Conservation (phyloP, 2,113 vertebrate species). For the cattle (Bos taurus) region DNA sequence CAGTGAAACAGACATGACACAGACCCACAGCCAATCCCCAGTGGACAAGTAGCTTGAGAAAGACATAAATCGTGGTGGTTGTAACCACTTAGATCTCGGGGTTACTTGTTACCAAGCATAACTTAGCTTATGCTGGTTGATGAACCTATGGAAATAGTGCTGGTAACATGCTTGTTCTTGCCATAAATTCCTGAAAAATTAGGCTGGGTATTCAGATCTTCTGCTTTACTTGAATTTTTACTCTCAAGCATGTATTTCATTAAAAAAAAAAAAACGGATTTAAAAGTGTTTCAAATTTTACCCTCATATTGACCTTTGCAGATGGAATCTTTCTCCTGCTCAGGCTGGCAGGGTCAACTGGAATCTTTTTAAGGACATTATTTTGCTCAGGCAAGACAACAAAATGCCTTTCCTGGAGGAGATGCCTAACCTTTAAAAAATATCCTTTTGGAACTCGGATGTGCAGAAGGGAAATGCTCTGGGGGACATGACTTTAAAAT, state of each 20-base stretch:
- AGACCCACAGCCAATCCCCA: neutral
- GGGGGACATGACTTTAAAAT: slow-evolving; percentile 10
- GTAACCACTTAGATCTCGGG: neutral
- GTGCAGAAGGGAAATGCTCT: neutral
- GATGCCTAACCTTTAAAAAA: slow-evolving; percentile 57
- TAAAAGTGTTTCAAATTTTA: neutral
- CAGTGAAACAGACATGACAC: neutral
- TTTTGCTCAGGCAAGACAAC: slow-evolving; percentile 22
- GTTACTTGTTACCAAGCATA: neutral
- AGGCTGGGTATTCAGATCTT: neutral
- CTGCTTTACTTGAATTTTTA: neutral
- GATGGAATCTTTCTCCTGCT: neutral
- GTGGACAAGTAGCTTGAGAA: neutral
- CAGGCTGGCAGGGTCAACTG: neutral
- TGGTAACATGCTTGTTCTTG: neutral
- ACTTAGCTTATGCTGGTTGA: neutral
- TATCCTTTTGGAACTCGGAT: neutral
- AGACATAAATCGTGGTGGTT: neutral
- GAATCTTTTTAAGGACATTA: neutral
- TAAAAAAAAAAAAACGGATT: neutral
- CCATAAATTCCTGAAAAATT: neutral
- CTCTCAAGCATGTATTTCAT: neutral
- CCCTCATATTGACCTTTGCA: neutral
- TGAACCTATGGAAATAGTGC: neutral
- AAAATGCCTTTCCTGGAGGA: slow-evolving; percentile 42